These are phyloP conservation scores for Phymatocera aterrima DNA, from an alignment of 2,888 invertebrate species.

Conservation along the genomic window DNA sequence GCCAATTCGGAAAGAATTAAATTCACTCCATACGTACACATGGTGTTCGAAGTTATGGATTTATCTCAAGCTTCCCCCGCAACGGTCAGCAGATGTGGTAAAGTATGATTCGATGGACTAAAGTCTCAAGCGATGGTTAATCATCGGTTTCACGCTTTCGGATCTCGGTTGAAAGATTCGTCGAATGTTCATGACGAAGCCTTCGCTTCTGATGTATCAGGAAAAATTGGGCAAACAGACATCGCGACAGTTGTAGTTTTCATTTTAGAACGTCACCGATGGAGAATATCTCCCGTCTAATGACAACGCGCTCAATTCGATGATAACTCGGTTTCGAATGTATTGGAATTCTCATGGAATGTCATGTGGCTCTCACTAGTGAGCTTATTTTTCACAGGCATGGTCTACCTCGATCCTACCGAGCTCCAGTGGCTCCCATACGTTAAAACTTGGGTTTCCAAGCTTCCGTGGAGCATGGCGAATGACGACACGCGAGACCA, in stretches of 20 bases:
- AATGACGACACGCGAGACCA: slow-evolving; percentile 80
- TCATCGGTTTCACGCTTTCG: background rate
- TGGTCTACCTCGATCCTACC: slow-evolving; percentile 93
- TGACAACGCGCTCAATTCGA: too few relatives aligned
- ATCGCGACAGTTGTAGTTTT: too few relatives aligned
- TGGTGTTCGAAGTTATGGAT: slow-evolving; percentile 90
- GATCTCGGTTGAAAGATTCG: too few relatives aligned
- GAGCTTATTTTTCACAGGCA: slow-evolving; percentile 77
- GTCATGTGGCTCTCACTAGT: background rate
- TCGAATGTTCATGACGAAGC: too few relatives aligned
- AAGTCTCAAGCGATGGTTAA: background rate
- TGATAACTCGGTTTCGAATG: slow-evolving; percentile 5
- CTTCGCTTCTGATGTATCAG: slow-evolving; percentile 3
- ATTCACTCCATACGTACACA: slow-evolving; percentile 91
- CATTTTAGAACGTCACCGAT: too few relatives aligned
- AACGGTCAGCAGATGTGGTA: slow-evolving; percentile 83
- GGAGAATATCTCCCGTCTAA: too few relatives aligned
- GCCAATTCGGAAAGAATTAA: slow-evolving; percentile 95
- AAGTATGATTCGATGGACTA: background rate
- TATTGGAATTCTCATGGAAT: slow-evolving; percentile 21
- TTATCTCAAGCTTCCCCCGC: slow-evolving; percentile 94
- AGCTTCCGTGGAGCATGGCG: slow-evolving; percentile 76
- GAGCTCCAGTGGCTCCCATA: slow-evolving; percentile 90
- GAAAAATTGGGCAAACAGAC: too few relatives aligned
- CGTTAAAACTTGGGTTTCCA: slow-evolving; percentile 86